Percentiles rank a stretch among this genome's conserved stretches.
Evolutionary conservation across 2,888 invertebrate genomes (phyloP).

Genomic region (Caradrina kadenii): DNA sequence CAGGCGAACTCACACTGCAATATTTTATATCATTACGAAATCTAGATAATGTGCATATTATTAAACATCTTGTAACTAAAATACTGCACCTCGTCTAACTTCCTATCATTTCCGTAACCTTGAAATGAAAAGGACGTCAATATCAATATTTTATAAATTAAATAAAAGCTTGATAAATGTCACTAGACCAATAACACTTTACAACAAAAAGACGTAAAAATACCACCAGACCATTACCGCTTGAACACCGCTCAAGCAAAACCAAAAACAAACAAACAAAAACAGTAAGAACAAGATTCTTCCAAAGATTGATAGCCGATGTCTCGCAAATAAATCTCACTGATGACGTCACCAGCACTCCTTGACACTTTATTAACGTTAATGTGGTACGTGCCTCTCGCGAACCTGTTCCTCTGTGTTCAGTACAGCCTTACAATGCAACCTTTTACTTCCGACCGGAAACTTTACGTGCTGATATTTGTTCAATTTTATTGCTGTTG

Average conservation of each 20-base stretch:
- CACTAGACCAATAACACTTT: constrained; percentile 15
- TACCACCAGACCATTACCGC: constrained; percentile 9
- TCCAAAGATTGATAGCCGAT: constrained; percentile 31
- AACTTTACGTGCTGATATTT: constrained; percentile 41
- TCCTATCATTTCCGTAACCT: not conserved
- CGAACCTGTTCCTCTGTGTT: constrained; percentile 38
- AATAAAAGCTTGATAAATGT: constrained; percentile 31
- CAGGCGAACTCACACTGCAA: no score
- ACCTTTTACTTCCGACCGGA: constrained; percentile 63
- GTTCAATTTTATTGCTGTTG: constrained; percentile 15
- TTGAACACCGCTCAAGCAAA: constrained; percentile 21
- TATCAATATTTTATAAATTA: not conserved
- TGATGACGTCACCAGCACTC: constrained; percentile 43
- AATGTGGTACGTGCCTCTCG: constrained; percentile 33
- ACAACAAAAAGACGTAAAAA: constrained; percentile 30
- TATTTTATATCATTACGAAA: no score
- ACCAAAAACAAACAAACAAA: constrained; percentile 28
- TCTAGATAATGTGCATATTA: no score
- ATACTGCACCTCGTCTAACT: no score
- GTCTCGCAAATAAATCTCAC: constrained; percentile 38
- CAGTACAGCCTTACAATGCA: constrained; percentile 46
- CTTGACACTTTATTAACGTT: constrained; percentile 51
- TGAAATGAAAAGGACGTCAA: no score
- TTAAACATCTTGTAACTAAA: no score
- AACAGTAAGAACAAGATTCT: constrained; percentile 28